These are phyloP conservation scores for Ahaetulla prasina DNA, from an alignment of 2,113 vertebrate species.

Conservation along the genomic window DNA sequence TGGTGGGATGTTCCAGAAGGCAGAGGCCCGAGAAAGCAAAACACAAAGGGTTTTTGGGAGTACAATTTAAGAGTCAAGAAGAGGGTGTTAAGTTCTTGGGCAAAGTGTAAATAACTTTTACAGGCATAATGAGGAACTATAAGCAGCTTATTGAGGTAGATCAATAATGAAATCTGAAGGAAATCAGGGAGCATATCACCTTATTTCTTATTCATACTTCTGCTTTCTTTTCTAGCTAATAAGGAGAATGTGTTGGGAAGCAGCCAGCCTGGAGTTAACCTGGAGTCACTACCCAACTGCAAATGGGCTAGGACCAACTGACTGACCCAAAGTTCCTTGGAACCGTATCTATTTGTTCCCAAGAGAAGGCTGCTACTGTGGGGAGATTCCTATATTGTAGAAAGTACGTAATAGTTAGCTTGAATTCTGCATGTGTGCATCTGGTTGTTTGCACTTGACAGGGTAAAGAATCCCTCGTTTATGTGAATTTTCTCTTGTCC, in stretches of 20 bases:
- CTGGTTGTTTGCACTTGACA: background rate
- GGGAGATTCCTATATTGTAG: background rate
- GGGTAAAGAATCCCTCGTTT: background rate
- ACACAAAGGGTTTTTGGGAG: background rate
- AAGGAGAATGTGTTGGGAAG: background rate
- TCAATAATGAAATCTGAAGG: background rate
- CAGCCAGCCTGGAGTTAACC: background rate
- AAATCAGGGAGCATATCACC: background rate
- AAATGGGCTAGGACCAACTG: background rate
- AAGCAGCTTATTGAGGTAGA: background rate
- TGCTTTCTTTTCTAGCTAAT: background rate
- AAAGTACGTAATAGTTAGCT: background rate
- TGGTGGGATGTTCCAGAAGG: background rate
- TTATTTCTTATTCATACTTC: too few relatives aligned
- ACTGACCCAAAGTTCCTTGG: background rate
- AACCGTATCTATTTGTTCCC: background rate
- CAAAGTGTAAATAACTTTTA: background rate
- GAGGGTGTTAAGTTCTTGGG: background rate
- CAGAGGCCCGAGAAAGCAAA: background rate
- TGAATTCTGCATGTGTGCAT: background rate
- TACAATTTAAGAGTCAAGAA: background rate
- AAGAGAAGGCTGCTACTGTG: background rate
- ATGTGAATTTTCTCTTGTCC: background rate
- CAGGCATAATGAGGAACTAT: background rate
- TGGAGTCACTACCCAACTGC: background rate